These are phyloP conservation scores for Buathra laborator DNA, from an alignment of 2,888 invertebrate species.

Conservation along the genomic window DNA sequence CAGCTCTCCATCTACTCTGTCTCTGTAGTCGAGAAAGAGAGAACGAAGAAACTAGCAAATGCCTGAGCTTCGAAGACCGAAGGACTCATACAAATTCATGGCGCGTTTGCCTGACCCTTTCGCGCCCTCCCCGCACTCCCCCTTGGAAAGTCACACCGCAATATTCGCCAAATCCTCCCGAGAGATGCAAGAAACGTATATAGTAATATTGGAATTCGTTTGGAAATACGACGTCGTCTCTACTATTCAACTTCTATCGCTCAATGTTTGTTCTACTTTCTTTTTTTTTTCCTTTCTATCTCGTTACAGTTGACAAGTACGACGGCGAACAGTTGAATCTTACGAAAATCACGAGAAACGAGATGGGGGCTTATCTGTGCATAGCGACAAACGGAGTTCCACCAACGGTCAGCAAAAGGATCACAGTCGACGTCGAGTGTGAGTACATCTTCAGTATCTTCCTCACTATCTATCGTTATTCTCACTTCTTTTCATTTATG, in stretches of 20 bases:
- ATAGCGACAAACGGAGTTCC: slow-evolving; percentile 95
- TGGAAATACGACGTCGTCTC: neutral
- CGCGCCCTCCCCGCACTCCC: neutral
- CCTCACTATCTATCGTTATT: neutral
- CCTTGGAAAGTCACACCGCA: slow-evolving; percentile 30
- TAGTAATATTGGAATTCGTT: slow-evolving; percentile 22
- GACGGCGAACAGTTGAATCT: slow-evolving; percentile 94
- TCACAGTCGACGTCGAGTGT: slow-evolving; percentile 97
- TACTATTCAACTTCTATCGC: neutral
- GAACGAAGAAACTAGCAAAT: neutral
- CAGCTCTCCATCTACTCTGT: neutral
- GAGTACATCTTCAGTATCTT: slow-evolving; percentile 84
- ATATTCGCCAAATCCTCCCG: slow-evolving; percentile 7
- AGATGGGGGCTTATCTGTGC: slow-evolving; percentile 94
- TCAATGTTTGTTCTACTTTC: slow-evolving; percentile 6
- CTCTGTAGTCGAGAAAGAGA: neutral
- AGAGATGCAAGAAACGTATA: neutral
- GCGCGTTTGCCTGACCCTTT: slow-evolving; percentile 29
- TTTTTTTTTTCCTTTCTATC: neutral
- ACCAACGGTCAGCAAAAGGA: slow-evolving; percentile 96
- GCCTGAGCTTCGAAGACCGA: slow-evolving; percentile 1
- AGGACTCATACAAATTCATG: slow-evolving; percentile 23
- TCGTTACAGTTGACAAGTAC: slow-evolving; percentile 91
- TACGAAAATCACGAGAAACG: slow-evolving; percentile 94
- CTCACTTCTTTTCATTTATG: neutral